These are phyloP conservation scores for Notospermus geniculatus DNA, from an alignment of 1,140 invertebrate species.

Conservation along the genomic window DNA sequence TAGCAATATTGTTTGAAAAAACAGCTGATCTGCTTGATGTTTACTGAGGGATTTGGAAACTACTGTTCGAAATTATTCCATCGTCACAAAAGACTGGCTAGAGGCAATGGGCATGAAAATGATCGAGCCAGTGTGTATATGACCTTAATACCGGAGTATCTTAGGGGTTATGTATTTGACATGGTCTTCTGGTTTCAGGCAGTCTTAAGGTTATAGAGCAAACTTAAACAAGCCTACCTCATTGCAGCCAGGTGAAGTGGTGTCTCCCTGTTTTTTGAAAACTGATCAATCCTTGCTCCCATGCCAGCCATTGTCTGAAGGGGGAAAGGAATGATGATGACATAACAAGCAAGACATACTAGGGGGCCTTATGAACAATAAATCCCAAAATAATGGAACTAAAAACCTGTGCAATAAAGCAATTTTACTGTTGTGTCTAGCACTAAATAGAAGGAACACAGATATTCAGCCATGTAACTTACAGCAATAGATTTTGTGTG, in stretches of 20 bases:
- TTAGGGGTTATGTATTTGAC: too few relatives aligned
- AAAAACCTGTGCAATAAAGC: too few relatives aligned
- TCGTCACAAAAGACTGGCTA: too few relatives aligned
- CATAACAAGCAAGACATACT: neutral
- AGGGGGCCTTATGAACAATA: neutral
- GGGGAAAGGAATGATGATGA: neutral
- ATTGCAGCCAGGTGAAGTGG: conserved; percentile 53
- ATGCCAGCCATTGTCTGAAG: conserved; percentile 50
- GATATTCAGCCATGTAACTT: conserved; percentile 10
- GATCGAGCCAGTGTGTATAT: too few relatives aligned
- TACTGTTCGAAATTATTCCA: too few relatives aligned
- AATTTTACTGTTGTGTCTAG: too few relatives aligned
- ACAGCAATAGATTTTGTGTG: conserved; percentile 51
- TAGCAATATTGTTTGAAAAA: too few relatives aligned
- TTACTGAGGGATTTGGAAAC: too few relatives aligned
- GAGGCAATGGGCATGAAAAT: too few relatives aligned
- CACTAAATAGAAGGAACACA: neutral
- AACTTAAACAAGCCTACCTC: conserved; percentile 36
- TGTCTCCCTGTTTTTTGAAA: conserved; percentile 47
- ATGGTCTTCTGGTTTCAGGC: neutral
- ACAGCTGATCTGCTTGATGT: too few relatives aligned
- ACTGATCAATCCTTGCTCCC: conserved; percentile 46
- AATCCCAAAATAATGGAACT: too few relatives aligned
- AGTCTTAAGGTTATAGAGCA: neutral
- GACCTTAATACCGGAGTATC: too few relatives aligned